A percentile compares a stretch with the other conserved stretches of the same genome.
Conservation (phyloP, 1,140 invertebrate species). For the Danaus plexippus region DNA sequence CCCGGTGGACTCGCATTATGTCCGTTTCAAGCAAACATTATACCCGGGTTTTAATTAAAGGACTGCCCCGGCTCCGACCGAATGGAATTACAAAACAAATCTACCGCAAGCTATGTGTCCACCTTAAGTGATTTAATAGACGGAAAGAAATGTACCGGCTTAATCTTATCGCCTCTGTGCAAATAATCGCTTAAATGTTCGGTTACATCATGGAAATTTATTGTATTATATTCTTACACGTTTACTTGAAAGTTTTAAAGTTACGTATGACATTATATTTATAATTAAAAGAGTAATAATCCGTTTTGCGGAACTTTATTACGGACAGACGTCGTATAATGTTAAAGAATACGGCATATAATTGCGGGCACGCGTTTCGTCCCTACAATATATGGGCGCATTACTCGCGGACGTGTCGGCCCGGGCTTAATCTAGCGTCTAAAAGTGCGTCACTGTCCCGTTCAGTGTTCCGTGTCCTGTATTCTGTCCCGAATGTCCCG, state of each 20-base stretch:
- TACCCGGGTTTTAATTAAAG: constrained; percentile 69
- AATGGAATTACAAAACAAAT: constrained; percentile 71
- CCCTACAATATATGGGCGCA: constrained; percentile 66
- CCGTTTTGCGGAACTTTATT: no score
- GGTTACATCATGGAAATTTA: constrained; percentile 12
- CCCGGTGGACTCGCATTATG: constrained; percentile 64
- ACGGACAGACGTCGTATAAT: background rate
- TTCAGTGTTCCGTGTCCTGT: background rate
- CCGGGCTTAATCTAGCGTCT: constrained; percentile 55
- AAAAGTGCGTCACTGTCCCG: constrained; percentile 47
- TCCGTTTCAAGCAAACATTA: constrained; percentile 58
- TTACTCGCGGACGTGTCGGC: constrained; percentile 64
- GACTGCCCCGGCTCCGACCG: constrained; percentile 52
- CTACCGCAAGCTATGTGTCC: constrained; percentile 67
- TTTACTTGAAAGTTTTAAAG: no score
- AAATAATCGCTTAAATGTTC: constrained; percentile 31
- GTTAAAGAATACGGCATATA: constrained; percentile 38
- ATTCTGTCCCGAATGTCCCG: constrained; percentile 22
- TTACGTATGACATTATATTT: no score
- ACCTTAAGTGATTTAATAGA: constrained; percentile 72
- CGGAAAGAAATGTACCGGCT: constrained; percentile 65
- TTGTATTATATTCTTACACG: no score
- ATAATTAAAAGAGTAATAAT: no score
- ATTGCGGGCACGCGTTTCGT: constrained; percentile 57
- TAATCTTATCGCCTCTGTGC: constrained; percentile 45